Evolutionary conservation across 1,140 invertebrate species (phyloP).

Genomic region (Archegozetes longisetosus): DNA sequence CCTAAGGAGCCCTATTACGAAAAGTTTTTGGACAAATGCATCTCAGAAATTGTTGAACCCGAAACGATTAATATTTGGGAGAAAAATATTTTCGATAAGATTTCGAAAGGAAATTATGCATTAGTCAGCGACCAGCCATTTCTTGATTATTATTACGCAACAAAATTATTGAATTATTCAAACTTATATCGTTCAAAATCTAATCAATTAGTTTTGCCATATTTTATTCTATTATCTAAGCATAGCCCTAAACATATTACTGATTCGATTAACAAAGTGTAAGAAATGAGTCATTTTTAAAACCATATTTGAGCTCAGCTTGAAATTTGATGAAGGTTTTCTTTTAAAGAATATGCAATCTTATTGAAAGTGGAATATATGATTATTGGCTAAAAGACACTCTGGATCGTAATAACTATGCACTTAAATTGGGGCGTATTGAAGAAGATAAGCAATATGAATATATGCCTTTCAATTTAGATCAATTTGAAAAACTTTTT

Average conservation of each 20-base stretch:
- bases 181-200: constrained; percentile 1
- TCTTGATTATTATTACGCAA: constrained; percentile 1
- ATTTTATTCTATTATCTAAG: constrained; percentile 1
- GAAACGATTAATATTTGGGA: not conserved
- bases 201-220: not conserved
- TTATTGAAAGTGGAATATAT: constrained; percentile 4
- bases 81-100: not conserved
- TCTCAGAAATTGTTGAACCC: not conserved
- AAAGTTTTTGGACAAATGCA: not conserved
- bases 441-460: not conserved
- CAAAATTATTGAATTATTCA: no score
- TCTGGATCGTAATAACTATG: not conserved
- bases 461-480: not conserved
- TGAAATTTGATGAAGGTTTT: no score
- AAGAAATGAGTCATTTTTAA: no score
- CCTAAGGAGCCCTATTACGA: not conserved
- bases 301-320: no score
- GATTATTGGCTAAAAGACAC: constrained; percentile 1
- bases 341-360: not conserved
- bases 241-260: not conserved
- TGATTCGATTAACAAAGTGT: not conserved
- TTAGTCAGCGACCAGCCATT: not conserved
- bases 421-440: not conserved
- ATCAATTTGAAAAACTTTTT: not conserved
- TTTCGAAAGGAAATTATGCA: not conserved